These are phyloP conservation scores for Idaea dimidiata DNA, from an alignment of 2,888 invertebrate genomes.

Conservation along the genomic window DNA sequence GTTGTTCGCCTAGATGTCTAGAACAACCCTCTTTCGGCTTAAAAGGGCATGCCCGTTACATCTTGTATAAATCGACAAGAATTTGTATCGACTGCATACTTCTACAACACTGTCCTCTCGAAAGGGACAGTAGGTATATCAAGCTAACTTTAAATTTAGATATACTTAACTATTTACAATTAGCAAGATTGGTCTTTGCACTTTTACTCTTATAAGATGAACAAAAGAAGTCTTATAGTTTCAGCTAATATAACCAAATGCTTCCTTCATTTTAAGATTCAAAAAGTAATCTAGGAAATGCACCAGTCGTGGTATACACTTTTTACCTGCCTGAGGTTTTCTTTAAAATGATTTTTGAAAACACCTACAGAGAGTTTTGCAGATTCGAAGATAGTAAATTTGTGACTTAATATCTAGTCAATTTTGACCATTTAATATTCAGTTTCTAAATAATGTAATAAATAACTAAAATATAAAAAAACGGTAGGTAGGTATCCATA, in stretches of 20 bases:
- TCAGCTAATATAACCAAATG: not conserved
- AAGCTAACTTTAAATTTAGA: no score
- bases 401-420: not conserved
- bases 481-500: no score
- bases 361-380: not conserved
- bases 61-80: no score
- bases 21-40: no score
- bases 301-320: not conserved
- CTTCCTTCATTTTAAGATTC: not conserved
- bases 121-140: no score
- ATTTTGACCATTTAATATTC: not conserved
- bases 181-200: not conserved
- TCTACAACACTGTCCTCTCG: no score
- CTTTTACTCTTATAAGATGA: not conserved
- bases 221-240: not conserved
- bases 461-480: no score
- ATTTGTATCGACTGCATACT: no score
- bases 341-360: not conserved
- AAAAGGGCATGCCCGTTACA: no score
- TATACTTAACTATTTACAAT: no score
- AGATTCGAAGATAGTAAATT: not conserved
- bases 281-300: not conserved
- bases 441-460: no score
- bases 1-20: no score
- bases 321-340: not conserved